These are phyloP conservation scores for Zophobas atratus DNA, from an alignment of 1,140 invertebrate species.

Conservation along the genomic window DNA sequence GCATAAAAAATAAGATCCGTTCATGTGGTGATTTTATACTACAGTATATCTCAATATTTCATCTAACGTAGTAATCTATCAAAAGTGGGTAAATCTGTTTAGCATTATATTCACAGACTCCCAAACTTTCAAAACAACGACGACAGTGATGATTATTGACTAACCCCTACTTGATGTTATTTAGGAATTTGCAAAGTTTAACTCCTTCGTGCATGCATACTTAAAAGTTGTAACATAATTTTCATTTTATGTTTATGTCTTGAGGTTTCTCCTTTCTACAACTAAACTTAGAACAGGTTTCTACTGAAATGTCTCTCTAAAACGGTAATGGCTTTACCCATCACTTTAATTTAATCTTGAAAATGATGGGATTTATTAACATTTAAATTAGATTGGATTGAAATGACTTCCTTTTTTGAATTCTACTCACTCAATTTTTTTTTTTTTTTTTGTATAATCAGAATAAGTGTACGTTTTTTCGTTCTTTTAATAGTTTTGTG, in stretches of 20 bases:
- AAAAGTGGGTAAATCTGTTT: too few species aligned
- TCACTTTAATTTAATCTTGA: conserved; percentile 23
- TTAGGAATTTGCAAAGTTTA: conserved; percentile 26
- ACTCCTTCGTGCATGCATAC: conserved; percentile 15
- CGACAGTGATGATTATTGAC: background rate
- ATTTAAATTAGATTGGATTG: background rate
- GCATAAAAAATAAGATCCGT: background rate
- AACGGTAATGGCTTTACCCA: conserved; percentile 5
- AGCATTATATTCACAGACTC: too few species aligned
- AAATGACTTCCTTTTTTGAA: too few species aligned
- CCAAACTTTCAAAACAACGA: too few species aligned
- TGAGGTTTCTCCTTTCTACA: conserved; percentile 10
- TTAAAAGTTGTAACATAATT: conserved; percentile 44
- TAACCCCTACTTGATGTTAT: conserved; percentile 2
- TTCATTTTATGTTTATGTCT: conserved; percentile 29
- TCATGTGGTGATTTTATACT: background rate
- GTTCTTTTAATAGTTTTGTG: too few species aligned
- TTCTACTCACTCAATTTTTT: too few species aligned
- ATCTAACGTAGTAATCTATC: too few species aligned
- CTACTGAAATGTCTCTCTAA: conserved; percentile 2
- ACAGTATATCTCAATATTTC: too few species aligned
- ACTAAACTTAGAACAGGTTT: conserved; percentile 20
- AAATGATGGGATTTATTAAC: background rate
- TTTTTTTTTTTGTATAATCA: too few species aligned
- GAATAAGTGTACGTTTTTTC: too few species aligned